Conservation (phyloP, 1,140 invertebrate species). For the Saccostrea glomerata region DNA sequence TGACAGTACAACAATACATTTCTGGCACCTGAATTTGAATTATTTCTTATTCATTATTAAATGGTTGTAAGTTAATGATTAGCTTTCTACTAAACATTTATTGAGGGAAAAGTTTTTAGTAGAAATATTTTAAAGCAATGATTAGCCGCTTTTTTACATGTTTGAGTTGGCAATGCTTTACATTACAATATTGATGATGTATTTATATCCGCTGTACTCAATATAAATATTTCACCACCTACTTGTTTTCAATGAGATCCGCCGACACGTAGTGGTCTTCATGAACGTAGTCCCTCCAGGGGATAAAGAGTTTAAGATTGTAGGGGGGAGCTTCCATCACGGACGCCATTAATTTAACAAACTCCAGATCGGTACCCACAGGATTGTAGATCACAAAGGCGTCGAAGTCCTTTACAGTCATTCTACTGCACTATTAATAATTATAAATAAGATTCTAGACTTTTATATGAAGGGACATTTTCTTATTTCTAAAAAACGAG, state of each 20-base stretch:
- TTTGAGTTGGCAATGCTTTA: too few species aligned
- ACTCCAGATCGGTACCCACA: slow-evolving; percentile 5
- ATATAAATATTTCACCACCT: neutral
- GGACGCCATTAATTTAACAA: neutral
- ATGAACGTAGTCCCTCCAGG: neutral
- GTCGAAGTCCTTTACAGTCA: neutral
- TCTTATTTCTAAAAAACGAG: too few species aligned
- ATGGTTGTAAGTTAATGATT: too few species aligned
- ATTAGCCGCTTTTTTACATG: too few species aligned
- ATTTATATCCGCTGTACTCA: too few species aligned
- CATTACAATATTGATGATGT: too few species aligned
- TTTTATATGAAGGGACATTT: too few species aligned
- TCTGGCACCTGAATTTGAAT: neutral
- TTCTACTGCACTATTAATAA: neutral
- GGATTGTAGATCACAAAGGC: slow-evolving; percentile 40
- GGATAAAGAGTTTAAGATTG: slow-evolving; percentile 13
- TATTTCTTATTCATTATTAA: neutral
- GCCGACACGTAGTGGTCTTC: slow-evolving; percentile 22
- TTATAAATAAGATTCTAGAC: too few species aligned
- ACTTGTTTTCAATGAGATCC: slow-evolving; percentile 34
- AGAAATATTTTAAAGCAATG: too few species aligned
- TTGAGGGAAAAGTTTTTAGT: too few species aligned
- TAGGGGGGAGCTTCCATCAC: slow-evolving; percentile 31
- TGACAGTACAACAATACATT: neutral
- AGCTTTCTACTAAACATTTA: too few species aligned